These are phyloP conservation scores for Subacronicta megacephala DNA, from an alignment of 2,888 invertebrate genomes.

Conservation along the genomic window DNA sequence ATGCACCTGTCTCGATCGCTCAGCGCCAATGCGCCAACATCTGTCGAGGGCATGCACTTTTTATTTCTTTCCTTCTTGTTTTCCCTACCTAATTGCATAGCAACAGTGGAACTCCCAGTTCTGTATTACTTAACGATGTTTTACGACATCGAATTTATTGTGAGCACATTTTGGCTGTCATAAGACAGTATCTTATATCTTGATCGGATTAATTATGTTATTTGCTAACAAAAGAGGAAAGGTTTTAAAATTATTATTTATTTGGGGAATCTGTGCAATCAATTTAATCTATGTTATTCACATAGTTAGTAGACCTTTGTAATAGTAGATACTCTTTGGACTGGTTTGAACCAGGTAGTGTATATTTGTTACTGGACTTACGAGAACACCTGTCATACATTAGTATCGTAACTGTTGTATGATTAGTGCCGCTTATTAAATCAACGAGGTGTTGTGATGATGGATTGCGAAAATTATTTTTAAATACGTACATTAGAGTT, in stretches of 20 bases:
- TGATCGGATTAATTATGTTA: slow-evolving; percentile 52
- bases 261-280: not conserved
- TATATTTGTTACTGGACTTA: slow-evolving; percentile 24
- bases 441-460: slow-evolving; percentile 25
- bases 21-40: slow-evolving; percentile 81
- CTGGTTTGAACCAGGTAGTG: slow-evolving; percentile 9
- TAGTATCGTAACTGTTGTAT: slow-evolving; percentile 18
- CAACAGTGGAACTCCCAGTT: slow-evolving; percentile 66
- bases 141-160: slow-evolving; percentile 46
- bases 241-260: slow-evolving; percentile 11
- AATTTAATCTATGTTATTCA: slow-evolving; percentile 7
- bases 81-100: slow-evolving; percentile 73
- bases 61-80: slow-evolving; percentile 69
- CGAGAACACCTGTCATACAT: slow-evolving; percentile 37
- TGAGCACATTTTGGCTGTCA: slow-evolving; percentile 29
- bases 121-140: slow-evolving; percentile 59
- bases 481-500: slow-evolving; percentile 8
- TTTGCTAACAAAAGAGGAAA: slow-evolving; percentile 27
- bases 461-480: slow-evolving; percentile 20
- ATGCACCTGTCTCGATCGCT: slow-evolving; percentile 84
- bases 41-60: slow-evolving; percentile 79
- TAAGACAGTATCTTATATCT: slow-evolving; percentile 33
- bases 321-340: slow-evolving; percentile 12
- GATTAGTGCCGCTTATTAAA: slow-evolving; percentile 23
- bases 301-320: slow-evolving; percentile 6